A percentile compares a stretch with the other conserved stretches of the same genome.
Conservation (phyloP, 2,888 invertebrate genomes). For the Furcula furcula region DNA sequence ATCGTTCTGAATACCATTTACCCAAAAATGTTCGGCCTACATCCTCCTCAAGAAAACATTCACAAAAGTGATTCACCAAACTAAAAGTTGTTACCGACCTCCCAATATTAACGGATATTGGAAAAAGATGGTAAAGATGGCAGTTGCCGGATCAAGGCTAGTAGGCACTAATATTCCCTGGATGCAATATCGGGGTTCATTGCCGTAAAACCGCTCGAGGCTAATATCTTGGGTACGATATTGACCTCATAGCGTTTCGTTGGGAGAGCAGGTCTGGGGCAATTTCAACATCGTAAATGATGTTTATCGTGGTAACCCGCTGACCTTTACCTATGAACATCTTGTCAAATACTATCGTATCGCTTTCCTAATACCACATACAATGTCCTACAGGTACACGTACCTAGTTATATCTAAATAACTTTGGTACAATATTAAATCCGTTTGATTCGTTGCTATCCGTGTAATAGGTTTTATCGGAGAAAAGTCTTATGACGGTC, state of each 20-base stretch:
- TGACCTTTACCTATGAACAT: constrained; percentile 40
- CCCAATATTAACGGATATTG: constrained; percentile 69
- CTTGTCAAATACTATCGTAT: constrained; percentile 33
- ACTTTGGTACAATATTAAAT: constrained; percentile 13
- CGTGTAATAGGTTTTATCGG: too few species aligned
- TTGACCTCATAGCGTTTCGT: constrained; percentile 61
- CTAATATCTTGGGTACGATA: constrained; percentile 60
- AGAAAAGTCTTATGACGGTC: too few species aligned
- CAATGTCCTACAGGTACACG: too few species aligned
- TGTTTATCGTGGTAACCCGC: constrained; percentile 56
- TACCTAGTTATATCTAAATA: constrained; percentile 23
- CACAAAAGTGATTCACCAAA: constrained; percentile 48
- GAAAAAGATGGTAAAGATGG: constrained; percentile 66
- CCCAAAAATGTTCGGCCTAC: constrained; percentile 13
- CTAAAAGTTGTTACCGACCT: constrained; percentile 49
- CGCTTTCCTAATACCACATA: constrained; percentile 22
- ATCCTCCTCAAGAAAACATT: constrained; percentile 34
- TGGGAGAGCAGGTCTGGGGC: constrained; percentile 55
- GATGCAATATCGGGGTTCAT: constrained; percentile 66
- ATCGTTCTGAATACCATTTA: constrained; percentile 25
- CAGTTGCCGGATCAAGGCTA: constrained; percentile 61
- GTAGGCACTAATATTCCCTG: constrained; percentile 65
- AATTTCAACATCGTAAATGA: constrained; percentile 61
- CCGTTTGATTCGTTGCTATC: not conserved
- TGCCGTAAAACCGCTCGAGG: constrained; percentile 66